These are phyloP conservation scores for Tetranychus urticae DNA, from an alignment of 1,140 invertebrate genomes.

Conservation along the genomic window DNA sequence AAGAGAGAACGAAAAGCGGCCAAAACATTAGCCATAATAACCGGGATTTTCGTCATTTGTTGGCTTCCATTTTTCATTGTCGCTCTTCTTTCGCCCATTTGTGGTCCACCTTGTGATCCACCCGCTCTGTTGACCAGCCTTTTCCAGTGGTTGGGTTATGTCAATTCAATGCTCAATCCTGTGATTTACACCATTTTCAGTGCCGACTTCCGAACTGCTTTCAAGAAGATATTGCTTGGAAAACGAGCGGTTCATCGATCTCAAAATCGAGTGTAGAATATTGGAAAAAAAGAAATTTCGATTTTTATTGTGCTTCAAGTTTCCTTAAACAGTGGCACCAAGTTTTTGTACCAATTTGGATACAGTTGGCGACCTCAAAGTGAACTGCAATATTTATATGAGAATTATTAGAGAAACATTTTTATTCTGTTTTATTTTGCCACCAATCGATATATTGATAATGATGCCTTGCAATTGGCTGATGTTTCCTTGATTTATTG, in stretches of 20 bases:
- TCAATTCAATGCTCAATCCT: slow-evolving; percentile 72
- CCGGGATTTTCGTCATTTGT: slow-evolving; percentile 72
- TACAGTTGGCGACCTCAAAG: no score
- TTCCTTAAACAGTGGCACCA: no score
- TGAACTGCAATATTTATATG: no score
- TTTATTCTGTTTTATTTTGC: no score
- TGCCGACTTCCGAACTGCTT: slow-evolving; percentile 14
- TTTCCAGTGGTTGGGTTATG: slow-evolving; percentile 69
- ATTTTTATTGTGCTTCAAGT: no score
- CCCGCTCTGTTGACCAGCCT: slow-evolving; percentile 49
- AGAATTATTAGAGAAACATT: no score
- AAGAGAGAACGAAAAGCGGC: slow-evolving; percentile 41
- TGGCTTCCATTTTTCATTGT: slow-evolving; percentile 85
- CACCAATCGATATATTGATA: no score
- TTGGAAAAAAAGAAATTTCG: no score
- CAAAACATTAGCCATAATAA: slow-evolving; percentile 69
- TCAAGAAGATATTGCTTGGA: slow-evolving; percentile 10
- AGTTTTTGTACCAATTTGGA: no score
- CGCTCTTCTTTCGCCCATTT: slow-evolving; percentile 60
- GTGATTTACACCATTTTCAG: slow-evolving; percentile 52
- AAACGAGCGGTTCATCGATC: neutral
- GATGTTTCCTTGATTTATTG: no score
- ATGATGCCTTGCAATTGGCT: no score
- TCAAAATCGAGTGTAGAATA: neutral
- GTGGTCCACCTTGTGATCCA: slow-evolving; percentile 37